Evolutionary conservation across 1,140 invertebrate species (phyloP).

Genomic region (Ectropis grisescens): DNA sequence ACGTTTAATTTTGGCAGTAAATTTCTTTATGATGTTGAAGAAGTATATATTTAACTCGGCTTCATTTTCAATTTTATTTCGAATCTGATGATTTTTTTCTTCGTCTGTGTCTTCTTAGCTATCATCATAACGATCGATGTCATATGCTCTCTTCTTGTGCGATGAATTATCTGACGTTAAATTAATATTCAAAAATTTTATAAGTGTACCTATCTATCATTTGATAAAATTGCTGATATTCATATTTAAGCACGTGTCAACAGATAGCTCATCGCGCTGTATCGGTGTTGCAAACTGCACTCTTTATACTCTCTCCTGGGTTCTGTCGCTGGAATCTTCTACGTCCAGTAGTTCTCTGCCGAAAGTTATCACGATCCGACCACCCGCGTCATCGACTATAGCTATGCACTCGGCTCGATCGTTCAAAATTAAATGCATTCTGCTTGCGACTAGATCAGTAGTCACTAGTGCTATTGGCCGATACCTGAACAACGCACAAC

Average conservation of each 20-base stretch:
- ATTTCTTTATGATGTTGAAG: conserved; percentile 25
- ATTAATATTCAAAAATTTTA: no score
- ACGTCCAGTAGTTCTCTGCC: conserved; percentile 56
- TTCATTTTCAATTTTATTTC: conserved; percentile 36
- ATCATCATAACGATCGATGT: conserved; percentile 54
- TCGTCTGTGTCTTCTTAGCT: conserved; percentile 58
- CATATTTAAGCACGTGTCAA: no score
- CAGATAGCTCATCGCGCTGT: conserved; percentile 33
- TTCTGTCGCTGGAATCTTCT: conserved; percentile 64
- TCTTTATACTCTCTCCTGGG: conserved; percentile 67
- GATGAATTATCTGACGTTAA: conserved; percentile 28
- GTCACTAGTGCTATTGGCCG: conserved; percentile 66
- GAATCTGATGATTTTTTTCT: conserved; percentile 38
- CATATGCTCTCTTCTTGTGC: conserved; percentile 52
- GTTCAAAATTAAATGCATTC: conserved; percentile 65
- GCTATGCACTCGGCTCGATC: conserved; percentile 63
- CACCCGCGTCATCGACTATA: conserved; percentile 54
- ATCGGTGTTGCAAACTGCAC: conserved; percentile 70
- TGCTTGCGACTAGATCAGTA: conserved; percentile 67
- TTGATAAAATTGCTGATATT: no score
- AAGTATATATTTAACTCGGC: conserved; percentile 37
- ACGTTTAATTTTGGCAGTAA: conserved; percentile 43
- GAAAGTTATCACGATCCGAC: conserved; percentile 42
- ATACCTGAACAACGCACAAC: conserved; percentile 60
- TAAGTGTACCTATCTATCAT: no score